Percentiles rank a stretch among this genome's conserved stretches.
Conservation (phyloP, 2,113 vertebrate species). For the Zapornia atra region DNA sequence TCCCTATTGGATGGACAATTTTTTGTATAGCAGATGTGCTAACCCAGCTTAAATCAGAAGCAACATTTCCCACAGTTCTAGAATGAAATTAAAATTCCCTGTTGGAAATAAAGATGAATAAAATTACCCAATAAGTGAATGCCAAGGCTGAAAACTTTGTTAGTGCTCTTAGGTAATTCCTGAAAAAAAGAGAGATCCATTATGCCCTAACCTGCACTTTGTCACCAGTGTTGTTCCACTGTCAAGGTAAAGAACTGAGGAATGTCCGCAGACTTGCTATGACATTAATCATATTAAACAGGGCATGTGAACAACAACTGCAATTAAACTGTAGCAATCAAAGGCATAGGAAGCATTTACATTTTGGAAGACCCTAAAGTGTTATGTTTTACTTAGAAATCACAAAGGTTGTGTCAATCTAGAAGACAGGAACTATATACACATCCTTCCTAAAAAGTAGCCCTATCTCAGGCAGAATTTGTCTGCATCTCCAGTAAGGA, state of each 20-base stretch:
- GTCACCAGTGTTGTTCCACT: slow-evolving; percentile 72
- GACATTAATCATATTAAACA: slow-evolving; percentile 71
- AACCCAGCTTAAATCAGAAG: background rate
- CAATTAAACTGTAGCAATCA: slow-evolving; percentile 62
- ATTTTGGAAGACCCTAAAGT: slow-evolving; percentile 24
- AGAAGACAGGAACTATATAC: background rate
- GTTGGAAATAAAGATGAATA: slow-evolving; percentile 15
- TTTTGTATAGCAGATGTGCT: background rate
- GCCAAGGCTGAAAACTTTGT: background rate
- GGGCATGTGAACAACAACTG: slow-evolving; percentile 61
- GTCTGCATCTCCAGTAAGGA: background rate
- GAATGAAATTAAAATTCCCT: background rate
- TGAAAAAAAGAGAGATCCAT: slow-evolving; percentile 49
- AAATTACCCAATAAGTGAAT: slow-evolving; percentile 23
- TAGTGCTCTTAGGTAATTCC: slow-evolving; percentile 50
- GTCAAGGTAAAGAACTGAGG: slow-evolving; percentile 66
- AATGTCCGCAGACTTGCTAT: slow-evolving; percentile 61
- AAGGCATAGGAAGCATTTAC: slow-evolving; percentile 45
- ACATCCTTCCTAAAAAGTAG: background rate
- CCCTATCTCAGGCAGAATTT: background rate
- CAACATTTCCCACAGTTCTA: background rate
- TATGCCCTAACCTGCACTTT: slow-evolving; percentile 71
- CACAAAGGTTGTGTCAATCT: background rate
- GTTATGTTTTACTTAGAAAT: slow-evolving; percentile 14
- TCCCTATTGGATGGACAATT: background rate